Percentiles rank a stretch among this genome's conserved stretches.
Conservation (phyloP, 2,113 vertebrate genomes). For the Heteronetta atricapilla region DNA sequence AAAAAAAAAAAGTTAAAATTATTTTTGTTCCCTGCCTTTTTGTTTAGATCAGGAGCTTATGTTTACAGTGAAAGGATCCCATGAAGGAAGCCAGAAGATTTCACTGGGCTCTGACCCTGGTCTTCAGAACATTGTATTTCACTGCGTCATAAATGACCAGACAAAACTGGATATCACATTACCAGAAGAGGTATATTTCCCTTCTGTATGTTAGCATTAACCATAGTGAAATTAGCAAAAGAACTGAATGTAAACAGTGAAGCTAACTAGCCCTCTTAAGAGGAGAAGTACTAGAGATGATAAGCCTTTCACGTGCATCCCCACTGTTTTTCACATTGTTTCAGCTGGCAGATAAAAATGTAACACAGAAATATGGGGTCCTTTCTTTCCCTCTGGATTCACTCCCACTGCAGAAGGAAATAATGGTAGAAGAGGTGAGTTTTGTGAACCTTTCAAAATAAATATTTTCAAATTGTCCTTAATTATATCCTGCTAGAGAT, state of each 20-base stretch:
- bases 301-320: not conserved
- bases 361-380: not conserved
- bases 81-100: constrained; percentile 71
- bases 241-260: not conserved
- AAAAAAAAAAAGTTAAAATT: not conserved
- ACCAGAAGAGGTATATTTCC: constrained; percentile 1
- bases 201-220: not conserved
- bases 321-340: not conserved
- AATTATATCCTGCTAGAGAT: not conserved
- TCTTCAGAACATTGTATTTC: constrained; percentile 68
- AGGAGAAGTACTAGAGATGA: not conserved
- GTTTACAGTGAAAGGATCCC: constrained; percentile 80
- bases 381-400: constrained; percentile 61
- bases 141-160: constrained; percentile 77
- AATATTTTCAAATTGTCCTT: not conserved
- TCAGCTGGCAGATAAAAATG: constrained; percentile 25
- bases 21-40: not conserved
- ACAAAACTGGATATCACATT: constrained; percentile 64
- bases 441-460: not conserved
- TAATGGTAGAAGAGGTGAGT: constrained; percentile 75
- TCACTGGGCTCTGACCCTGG: not conserved
- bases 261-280: not conserved
- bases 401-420: constrained; percentile 53
- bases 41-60: constrained; percentile 66
- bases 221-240: not conserved